Conservation (phyloP, 2,113 vertebrate species). For the Oncorhynchus mykiss region DNA sequence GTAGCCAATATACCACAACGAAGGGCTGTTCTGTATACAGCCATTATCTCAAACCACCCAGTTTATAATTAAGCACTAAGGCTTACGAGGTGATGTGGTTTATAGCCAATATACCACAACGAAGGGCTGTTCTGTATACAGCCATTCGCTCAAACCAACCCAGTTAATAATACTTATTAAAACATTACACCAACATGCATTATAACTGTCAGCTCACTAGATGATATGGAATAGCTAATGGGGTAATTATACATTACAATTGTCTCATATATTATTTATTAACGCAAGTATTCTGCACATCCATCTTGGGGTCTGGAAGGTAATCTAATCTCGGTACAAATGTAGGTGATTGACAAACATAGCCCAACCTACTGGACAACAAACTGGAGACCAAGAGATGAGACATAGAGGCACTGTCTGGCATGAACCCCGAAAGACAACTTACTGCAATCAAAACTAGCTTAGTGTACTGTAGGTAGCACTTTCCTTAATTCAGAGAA, state of each 20-base stretch:
- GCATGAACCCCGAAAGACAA: background rate
- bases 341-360: constrained; percentile 7
- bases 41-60: no score
- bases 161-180: no score
- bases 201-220: background rate
- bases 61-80: no score
- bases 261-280: background rate
- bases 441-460: constrained; percentile 13
- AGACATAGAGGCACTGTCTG: background rate
- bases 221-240: background rate
- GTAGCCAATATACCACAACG: no score
- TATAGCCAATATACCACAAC: no score
- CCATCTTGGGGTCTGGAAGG: constrained; percentile 35
- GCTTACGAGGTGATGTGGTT: no score
- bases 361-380: background rate
- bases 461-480: background rate
- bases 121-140: no score
- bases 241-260: no score
- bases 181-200: no score
- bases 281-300: constrained; percentile 21
- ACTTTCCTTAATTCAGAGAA: no score
- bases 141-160: no score
- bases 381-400: background rate
- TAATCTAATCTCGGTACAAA: constrained; percentile 23
- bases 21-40: no score